phyloP scores from a whole-genome alignment of 2,113 vertebrate genomes.

The Phyllostomus hastatus region DNA sequence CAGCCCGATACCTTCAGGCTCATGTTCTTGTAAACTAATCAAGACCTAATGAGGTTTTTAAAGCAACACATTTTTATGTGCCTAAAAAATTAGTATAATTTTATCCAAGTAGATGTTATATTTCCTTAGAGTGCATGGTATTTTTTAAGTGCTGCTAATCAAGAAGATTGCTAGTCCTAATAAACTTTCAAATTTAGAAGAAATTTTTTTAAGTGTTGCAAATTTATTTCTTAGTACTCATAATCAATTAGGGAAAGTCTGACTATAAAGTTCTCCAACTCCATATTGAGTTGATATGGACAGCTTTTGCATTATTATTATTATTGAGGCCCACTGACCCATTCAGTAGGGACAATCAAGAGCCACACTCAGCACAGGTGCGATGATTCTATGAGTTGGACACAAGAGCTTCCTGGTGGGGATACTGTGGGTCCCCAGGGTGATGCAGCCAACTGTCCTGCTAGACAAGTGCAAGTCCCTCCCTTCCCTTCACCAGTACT shows the following conservation, averaged over 20 bases:
- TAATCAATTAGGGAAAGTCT: background rate
- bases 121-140: conserved; percentile 2
- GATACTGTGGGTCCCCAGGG: background rate
- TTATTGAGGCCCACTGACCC: background rate
- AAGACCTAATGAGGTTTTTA: conserved; percentile 38
- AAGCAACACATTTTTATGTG: conserved; percentile 24
- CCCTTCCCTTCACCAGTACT: background rate
- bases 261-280: background rate
- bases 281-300: background rate
- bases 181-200: conserved; percentile 28
- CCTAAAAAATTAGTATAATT: background rate
- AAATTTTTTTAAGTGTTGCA: background rate
- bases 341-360: background rate
- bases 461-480: background rate
- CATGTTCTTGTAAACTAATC: conserved; percentile 54
- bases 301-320: background rate
- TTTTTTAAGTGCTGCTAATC: conserved; percentile 20
- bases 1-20: background rate
- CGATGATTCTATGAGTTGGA: background rate
- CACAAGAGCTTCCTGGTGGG: background rate
- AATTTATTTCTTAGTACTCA: background rate
- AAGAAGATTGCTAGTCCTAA: conserved; percentile 3
- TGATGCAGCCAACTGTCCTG: background rate
- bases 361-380: background rate
- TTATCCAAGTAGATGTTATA: background rate